These are phyloP conservation scores for Pardalotus punctatus DNA, from an alignment of 2,113 vertebrate genomes.

Conservation along the genomic window DNA sequence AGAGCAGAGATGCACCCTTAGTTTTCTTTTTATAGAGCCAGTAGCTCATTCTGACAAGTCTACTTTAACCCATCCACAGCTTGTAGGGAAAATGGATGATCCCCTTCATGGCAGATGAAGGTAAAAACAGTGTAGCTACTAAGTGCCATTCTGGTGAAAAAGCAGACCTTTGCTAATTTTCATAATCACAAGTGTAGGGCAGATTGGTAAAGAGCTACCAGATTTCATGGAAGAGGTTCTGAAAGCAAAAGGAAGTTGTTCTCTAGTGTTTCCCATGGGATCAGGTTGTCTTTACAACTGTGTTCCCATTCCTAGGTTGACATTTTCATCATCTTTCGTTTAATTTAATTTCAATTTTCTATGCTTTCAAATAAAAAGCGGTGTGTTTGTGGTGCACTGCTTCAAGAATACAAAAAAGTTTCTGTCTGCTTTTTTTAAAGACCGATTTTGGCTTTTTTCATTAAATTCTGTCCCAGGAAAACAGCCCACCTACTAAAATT, in stretches of 20 bases:
- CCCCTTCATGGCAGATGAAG: not conserved
- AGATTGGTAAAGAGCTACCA: not conserved
- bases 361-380: not conserved
- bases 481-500: not conserved
- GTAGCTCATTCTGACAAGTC: not conserved
- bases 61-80: not conserved
- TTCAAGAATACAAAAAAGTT: not conserved
- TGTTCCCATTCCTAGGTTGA: not conserved
- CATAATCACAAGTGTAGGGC: not conserved
- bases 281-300: not conserved
- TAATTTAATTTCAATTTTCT: not conserved
- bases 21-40: not conserved
- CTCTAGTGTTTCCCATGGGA: not conserved
- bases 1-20: not conserved
- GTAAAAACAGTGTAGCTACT: rapidly evolving
- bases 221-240: not conserved
- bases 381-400: not conserved
- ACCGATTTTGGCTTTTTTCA: rapidly evolving
- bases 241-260: not conserved
- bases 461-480: not conserved
- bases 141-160: not conserved
- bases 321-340: not conserved
- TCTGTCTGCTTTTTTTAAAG: not conserved
- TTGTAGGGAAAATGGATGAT: not conserved
- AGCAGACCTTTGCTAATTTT: not conserved